Evolutionary conservation across 2,797 vertebrate species (phyloP).

Genomic region (Mus minutoides): DNA sequence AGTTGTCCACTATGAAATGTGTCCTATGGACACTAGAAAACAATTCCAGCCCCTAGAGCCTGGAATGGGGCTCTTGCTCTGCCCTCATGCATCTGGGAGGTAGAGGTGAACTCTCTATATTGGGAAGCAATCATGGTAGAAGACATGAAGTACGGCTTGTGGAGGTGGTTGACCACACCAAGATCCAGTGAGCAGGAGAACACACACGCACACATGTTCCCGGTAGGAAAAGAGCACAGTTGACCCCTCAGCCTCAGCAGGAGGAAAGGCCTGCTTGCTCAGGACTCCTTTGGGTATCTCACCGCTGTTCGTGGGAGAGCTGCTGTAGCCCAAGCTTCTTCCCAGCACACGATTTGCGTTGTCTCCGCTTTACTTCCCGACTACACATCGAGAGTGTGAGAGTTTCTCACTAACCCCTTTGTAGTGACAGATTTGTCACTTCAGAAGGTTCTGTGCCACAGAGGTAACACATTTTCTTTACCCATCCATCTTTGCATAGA

Average conservation of each 20-base stretch:
- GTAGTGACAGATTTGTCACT: not conserved
- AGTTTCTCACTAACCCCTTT: not conserved
- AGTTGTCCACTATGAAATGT: not conserved
- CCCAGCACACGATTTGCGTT: rapidly evolving
- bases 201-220: too few relatives aligned
- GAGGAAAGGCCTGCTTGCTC: not conserved
- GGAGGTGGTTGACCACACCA: rapidly evolving
- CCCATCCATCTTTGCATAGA: too few relatives aligned
- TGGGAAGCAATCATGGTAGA: rapidly evolving
- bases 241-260: not conserved
- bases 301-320: rapidly evolving
- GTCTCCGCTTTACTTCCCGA: not conserved
- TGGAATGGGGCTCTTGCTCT: not conserved
- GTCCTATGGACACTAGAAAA: not conserved
- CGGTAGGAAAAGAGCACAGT: not conserved
- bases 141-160: too few relatives aligned
- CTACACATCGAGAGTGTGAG: rapidly evolving
- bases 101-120: not conserved
- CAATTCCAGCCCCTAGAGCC: not conserved
- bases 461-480: not conserved
- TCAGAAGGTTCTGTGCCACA: not conserved
- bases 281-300: rapidly evolving
- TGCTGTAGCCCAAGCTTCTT: not conserved
- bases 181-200: not conserved
- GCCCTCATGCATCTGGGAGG: not conserved